Evolutionary conservation across 2,888 invertebrate species (phyloP).

Genomic region (Hirtodrosophila histrioides): DNA sequence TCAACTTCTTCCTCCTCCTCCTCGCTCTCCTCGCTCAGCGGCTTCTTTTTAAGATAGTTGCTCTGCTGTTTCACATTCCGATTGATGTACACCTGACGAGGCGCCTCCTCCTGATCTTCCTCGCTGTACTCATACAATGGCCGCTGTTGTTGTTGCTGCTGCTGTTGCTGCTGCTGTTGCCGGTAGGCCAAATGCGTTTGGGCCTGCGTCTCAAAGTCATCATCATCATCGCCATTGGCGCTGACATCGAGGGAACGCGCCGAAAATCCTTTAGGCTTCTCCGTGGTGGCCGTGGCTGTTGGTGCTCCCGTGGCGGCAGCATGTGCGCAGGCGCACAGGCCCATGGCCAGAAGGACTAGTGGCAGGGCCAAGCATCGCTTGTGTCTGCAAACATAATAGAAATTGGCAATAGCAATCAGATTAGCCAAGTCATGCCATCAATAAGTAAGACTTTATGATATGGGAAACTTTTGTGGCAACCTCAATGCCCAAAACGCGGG

Average conservation of each 20-base stretch:
- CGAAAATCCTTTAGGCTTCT: slow-evolving; percentile 82
- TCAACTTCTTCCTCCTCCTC: slow-evolving; percentile 91
- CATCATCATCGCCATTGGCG: slow-evolving; percentile 74
- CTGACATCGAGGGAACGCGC: slow-evolving; percentile 76
- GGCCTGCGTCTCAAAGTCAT: slow-evolving; percentile 83
- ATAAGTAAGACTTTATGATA: slow-evolving; percentile 79
- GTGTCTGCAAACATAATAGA: slow-evolving; percentile 63
- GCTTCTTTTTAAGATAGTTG: slow-evolving; percentile 78
- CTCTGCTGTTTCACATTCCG: slow-evolving; percentile 80
- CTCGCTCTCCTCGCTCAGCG: slow-evolving; percentile 87
- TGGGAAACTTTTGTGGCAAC: slow-evolving; percentile 79
- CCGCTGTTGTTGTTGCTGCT: slow-evolving; percentile 68
- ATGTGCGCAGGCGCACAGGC: slow-evolving; percentile 68
- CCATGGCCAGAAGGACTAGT: slow-evolving; percentile 76
- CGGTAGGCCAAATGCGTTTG: slow-evolving; percentile 83
- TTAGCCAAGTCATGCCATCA: slow-evolving; percentile 69
- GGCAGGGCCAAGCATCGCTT: slow-evolving; percentile 64
- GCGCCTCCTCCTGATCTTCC: slow-evolving; percentile 83
- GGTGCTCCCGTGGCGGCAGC: slow-evolving; percentile 67
- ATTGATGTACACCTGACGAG: slow-evolving; percentile 80
- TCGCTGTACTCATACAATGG: slow-evolving; percentile 82
- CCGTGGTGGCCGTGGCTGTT: slow-evolving; percentile 76
- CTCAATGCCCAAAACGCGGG: slow-evolving; percentile 74
- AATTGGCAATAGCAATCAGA: slow-evolving; percentile 59
- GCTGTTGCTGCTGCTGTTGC: slow-evolving; percentile 62